Conservation (phyloP, 2,113 vertebrate genomes). For the Syrrhaptes paradoxus region DNA sequence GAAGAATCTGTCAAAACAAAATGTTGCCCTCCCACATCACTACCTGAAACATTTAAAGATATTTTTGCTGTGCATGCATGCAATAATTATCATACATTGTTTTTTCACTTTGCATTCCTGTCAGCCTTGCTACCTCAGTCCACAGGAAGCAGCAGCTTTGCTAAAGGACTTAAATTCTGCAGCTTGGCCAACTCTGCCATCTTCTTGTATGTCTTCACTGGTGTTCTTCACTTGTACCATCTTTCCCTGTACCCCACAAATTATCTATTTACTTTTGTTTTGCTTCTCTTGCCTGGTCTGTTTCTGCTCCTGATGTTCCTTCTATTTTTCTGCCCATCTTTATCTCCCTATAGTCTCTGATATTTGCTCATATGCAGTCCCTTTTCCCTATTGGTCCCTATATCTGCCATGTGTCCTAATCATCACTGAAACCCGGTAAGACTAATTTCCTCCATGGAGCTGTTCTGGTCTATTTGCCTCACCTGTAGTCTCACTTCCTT, state of each 20-base stretch:
- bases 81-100: background rate
- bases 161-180: background rate
- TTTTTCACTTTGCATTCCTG: background rate
- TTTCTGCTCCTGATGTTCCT: background rate
- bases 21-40: accelerated
- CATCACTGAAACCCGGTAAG: background rate
- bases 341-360: background rate
- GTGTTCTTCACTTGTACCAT: background rate
- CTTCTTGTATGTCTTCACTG: background rate
- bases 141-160: background rate
- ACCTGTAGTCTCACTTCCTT: background rate
- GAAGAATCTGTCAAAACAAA: background rate
- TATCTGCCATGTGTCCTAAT: background rate
- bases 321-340: background rate
- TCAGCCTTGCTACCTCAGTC: background rate
- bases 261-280: background rate
- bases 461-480: background rate
- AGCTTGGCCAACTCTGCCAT: background rate
- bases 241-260: background rate
- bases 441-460: background rate
- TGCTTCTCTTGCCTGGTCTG: background rate
- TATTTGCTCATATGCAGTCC: background rate
- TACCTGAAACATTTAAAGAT: background rate
- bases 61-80: background rate
- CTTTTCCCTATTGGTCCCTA: background rate